A percentile compares a stretch with the other conserved stretches of the same genome.
Evolutionary conservation across 2,113 vertebrate species (phyloP).

Genomic region (Brachyistius frenatus): DNA sequence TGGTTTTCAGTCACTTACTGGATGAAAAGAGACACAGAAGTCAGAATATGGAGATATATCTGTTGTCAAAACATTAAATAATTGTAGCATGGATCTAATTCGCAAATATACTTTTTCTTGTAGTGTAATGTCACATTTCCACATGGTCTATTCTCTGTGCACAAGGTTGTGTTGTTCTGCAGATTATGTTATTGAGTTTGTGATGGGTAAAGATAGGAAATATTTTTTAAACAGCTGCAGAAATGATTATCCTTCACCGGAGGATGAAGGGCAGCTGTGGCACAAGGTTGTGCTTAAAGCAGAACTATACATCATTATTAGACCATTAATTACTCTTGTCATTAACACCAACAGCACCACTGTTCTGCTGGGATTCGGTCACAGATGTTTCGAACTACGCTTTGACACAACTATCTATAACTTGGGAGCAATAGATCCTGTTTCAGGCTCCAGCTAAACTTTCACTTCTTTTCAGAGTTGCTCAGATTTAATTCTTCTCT

Average conservation of each 20-base stretch:
- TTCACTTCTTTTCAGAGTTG: constrained; percentile 50
- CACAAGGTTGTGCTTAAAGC: constrained; percentile 67
- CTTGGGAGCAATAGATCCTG: not conserved
- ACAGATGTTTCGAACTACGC: constrained; percentile 56
- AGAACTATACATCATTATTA: constrained; percentile 80
- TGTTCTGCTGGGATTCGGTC: constrained; percentile 58
- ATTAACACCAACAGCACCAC: constrained; percentile 64
- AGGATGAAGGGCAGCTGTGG: constrained; percentile 76
- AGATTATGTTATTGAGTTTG: constrained; percentile 62
- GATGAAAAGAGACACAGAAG: constrained; percentile 17
- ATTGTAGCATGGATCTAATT: no score
- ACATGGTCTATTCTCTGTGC: constrained; percentile 31
- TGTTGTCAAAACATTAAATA: no score
- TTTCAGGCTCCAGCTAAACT: constrained; percentile 32
- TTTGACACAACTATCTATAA: constrained; percentile 53
- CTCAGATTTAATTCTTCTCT: constrained; percentile 58
- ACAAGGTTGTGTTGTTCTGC: constrained; percentile 45
- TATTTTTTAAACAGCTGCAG: constrained; percentile 72
- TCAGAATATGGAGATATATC: not conserved
- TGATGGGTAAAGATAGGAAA: constrained; percentile 60
- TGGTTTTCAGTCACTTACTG: constrained; percentile 15
- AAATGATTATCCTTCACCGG: constrained; percentile 78
- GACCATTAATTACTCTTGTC: constrained; percentile 78
- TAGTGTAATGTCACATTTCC: constrained; percentile 11
- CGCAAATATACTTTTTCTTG: not conserved